Base-by-base conservation (phyloP, 2,113 vertebrate genomes). In the Chionomys nivalis region DNA sequence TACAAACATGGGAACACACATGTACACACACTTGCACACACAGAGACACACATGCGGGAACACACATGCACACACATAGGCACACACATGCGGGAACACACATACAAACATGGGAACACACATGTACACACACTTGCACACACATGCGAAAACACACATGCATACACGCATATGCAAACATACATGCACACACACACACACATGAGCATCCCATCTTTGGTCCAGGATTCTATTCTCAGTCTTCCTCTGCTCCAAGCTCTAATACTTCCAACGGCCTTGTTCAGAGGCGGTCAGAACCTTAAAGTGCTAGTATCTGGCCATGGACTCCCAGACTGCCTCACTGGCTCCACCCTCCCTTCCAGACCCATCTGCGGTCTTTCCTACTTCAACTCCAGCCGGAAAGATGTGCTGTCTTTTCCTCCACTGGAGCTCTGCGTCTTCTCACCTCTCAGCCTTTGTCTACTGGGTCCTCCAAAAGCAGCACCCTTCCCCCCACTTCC, bases 31-130 rank as follows among this genome's bases (percentile, higher is more conserved):
- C 49, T 1, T 7, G 8, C 61, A 39, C n/a, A 42, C 58, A 77
- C 19, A 12, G 11, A 61, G 2, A 28, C 36, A 55, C 7, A 21
- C 42, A 0, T 16, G 10, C 2, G 0, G 61, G 24, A 63, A n/a
- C 49, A 16, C 39, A 26, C 7, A 12, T 42, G 7, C 26, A 14
- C 4, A 66, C 13, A 83, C 6, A n/a, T 58, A 58, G 7, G 23
- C 24, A 11, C 10, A 65, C 12, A 28, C 23, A 83, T 58, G 47
- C 10, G 13, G 52, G 52, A 52, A 68, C 14, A 42, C 58, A 77
- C 11, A 12, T 52, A 13, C 11, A 61, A 7, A 52, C 77, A 52
- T 31, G 47, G 47, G 7, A 47, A 47, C 44, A 76, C 17, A 10
- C 17, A 58, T 2, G 21, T 16, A 26, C 21, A 24, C 33, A 70